These are phyloP conservation scores for Cottus gobio DNA, from an alignment of 2,113 vertebrate species.

Conservation along the genomic window DNA sequence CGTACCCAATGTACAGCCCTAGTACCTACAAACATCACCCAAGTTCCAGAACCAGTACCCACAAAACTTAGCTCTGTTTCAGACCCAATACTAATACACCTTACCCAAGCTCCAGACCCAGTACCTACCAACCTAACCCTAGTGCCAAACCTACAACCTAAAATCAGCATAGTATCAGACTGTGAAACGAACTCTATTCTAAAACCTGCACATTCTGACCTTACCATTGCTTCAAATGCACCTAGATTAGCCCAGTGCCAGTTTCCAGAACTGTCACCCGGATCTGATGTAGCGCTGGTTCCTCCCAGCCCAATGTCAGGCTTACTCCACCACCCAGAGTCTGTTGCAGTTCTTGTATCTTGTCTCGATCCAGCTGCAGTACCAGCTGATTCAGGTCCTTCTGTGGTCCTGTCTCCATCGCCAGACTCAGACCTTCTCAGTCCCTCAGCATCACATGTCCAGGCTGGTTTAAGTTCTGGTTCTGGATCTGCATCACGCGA, in stretches of 20 bases:
- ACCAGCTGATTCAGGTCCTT: not conserved
- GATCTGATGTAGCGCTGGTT: not conserved
- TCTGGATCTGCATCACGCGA: constrained; percentile 1
- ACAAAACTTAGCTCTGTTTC: not conserved
- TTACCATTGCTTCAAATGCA: not conserved
- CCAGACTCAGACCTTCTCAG: constrained; percentile 11
- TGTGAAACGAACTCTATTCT: not conserved
- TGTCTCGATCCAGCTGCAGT: not conserved
- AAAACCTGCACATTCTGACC: not conserved
- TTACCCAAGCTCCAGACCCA: not conserved
- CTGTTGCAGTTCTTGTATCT: constrained; percentile 15
- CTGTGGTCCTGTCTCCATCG: not conserved
- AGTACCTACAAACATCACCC: not conserved
- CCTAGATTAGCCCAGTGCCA: not conserved
- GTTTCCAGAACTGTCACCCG: constrained; percentile 26
- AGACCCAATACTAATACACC: not conserved
- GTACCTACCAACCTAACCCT: not conserved
- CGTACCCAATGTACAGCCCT: not conserved
- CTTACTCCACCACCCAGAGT: not conserved
- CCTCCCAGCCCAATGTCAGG: not conserved
- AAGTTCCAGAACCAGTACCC: not conserved
- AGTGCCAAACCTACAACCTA: constrained; percentile 1
- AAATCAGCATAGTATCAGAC: not conserved
- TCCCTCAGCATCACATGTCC: constrained; percentile 21
- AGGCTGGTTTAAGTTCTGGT: constrained; percentile 14